A percentile compares a stretch with the other conserved stretches of the same genome.
These are phyloP conservation scores for Lepus oiostolus DNA, from an alignment of 2,797 vertebrate species.

Conservation along the genomic window DNA sequence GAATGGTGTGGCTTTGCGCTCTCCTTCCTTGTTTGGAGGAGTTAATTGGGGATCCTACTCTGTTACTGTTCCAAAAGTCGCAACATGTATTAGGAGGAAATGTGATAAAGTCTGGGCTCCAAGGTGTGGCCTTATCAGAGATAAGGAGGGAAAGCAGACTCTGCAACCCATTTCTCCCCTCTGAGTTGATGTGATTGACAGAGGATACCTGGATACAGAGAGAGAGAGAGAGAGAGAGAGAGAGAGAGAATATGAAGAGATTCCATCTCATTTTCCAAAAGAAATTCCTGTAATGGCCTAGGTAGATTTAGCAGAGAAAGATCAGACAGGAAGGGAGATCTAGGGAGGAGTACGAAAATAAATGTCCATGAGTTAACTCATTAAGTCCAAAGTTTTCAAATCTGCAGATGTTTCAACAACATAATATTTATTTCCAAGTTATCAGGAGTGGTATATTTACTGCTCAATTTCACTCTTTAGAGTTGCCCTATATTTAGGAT, in stretches of 20 bases:
- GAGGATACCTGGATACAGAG: neutral
- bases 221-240: too few relatives aligned
- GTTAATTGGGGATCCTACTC: slow-evolving; percentile 74
- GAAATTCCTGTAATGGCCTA: neutral
- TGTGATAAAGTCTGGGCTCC: neutral
- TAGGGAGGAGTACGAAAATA: neutral
- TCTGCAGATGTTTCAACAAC: too few relatives aligned
- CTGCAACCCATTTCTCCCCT: neutral
- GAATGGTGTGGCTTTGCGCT: slow-evolving; percentile 53
- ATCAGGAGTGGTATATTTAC: too few relatives aligned
- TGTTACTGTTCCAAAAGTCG: slow-evolving; percentile 36
- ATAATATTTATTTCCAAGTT: too few relatives aligned
- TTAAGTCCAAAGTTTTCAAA: too few relatives aligned
- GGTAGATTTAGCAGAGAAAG: neutral
- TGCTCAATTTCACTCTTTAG: too few relatives aligned
- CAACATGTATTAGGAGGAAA: slow-evolving; percentile 24
- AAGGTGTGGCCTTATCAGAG: neutral
- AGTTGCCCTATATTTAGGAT: too few relatives aligned
- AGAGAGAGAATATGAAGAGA: neutral
- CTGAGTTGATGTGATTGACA: neutral
- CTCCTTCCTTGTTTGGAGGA: slow-evolving; percentile 67
- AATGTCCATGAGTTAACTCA: neutral
- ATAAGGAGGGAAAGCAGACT: neutral
- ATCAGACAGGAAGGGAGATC: neutral
- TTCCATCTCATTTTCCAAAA: neutral